Conservation (phyloP, 30 jellyfish, hydroid and myxozoan species). For the Aurelia aurita complex sp. Pacific region DNA sequence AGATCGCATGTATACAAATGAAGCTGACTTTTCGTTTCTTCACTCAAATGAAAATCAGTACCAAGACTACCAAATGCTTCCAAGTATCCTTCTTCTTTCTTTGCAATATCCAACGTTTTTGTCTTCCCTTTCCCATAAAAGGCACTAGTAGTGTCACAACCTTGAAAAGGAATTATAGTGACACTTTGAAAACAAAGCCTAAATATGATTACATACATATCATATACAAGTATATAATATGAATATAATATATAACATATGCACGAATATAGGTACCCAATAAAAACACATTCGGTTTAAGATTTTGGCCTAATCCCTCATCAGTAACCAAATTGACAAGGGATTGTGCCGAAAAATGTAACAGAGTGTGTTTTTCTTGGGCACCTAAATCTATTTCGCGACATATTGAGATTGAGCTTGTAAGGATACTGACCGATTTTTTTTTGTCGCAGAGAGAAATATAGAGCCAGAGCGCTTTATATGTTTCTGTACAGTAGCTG, state of each 20-base stretch:
- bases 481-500: background rate
- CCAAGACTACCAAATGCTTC: constrained; percentile 37
- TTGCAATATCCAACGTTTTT: background rate
- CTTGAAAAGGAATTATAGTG: constrained; percentile 1
- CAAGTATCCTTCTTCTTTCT: constrained; percentile 13
- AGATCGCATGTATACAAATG: constrained; percentile 11
- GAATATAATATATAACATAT: too few relatives aligned
- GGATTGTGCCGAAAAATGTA: background rate
- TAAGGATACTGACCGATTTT: background rate
- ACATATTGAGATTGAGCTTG: too few relatives aligned
- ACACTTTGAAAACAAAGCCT: background rate
- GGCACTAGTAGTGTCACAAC: constrained; percentile 27
- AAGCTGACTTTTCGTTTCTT: constrained; percentile 3
- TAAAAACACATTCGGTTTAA: too few relatives aligned
- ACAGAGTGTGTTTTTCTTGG: too few relatives aligned
- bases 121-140: constrained; percentile 33
- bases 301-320: too few relatives aligned
- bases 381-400: too few relatives aligned
- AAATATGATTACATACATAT: constrained; percentile 2
- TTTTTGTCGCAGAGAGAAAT: too few relatives aligned
- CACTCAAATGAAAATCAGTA: background rate
- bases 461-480: constrained; percentile 4
- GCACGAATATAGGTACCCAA: too few relatives aligned
- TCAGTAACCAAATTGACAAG: background rate
- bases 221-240: background rate